These are phyloP conservation scores for Clivina fossor DNA, from an alignment of 2,888 invertebrate species.

Conservation along the genomic window DNA sequence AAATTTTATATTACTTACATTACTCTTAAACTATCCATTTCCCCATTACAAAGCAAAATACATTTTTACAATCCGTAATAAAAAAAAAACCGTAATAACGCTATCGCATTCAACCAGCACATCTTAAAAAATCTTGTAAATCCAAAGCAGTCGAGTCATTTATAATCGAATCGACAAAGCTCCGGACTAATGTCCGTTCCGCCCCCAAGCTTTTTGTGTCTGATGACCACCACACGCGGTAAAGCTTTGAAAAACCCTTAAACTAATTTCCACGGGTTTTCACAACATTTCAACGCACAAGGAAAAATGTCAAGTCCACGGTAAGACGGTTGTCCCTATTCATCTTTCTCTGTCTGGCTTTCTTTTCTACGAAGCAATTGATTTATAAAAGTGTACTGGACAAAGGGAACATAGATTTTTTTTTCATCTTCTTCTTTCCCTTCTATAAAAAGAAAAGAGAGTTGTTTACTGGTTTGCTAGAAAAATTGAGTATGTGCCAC, in stretches of 20 bases:
- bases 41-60: too few species aligned
- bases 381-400: conserved; percentile 10
- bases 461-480: conserved; percentile 1
- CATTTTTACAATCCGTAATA: too few species aligned
- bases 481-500: conserved; percentile 12
- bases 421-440: too few species aligned
- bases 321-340: neutral
- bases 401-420: conserved; percentile 1
- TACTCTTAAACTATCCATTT: too few species aligned
- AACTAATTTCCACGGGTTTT: conserved; percentile 30
- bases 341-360: too few species aligned
- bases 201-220: conserved; percentile 26
- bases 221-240: conserved; percentile 29
- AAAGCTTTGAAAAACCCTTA: conserved; percentile 28
- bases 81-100: too few species aligned
- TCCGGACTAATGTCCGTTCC: conserved; percentile 1
- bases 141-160: too few species aligned
- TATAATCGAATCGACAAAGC: conserved; percentile 14
- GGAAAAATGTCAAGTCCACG: conserved; percentile 28
- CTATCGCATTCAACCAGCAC: too few species aligned
- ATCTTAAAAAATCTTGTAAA: too few species aligned
- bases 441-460: too few species aligned
- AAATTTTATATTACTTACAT: too few species aligned
- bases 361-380: conserved; percentile 2
- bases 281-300: conserved; percentile 31